These are phyloP conservation scores for Enteromius unitaeniatus DNA, from an alignment of 2,797 vertebrate genomes.

Conservation along the genomic window DNA sequence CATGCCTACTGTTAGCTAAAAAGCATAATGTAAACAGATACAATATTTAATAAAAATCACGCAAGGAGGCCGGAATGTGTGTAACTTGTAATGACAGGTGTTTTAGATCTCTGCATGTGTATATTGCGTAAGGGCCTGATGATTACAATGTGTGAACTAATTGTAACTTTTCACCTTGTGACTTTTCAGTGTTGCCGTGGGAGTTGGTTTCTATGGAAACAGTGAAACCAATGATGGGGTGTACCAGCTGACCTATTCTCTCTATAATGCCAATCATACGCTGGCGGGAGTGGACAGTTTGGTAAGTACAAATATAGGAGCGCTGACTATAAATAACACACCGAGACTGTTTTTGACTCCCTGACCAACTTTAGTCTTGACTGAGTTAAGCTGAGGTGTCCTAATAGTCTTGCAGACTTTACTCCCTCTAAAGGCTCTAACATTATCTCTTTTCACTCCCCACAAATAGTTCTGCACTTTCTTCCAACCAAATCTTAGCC, in stretches of 20 bases:
- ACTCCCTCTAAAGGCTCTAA: neutral
- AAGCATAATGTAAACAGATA: neutral
- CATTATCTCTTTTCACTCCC: neutral
- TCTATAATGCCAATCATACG: constrained; percentile 93
- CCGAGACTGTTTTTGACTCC: neutral
- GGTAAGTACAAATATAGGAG: constrained; percentile 77
- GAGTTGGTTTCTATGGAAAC: constrained; percentile 96
- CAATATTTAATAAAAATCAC: neutral
- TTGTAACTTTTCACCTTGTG: constrained; percentile 34
- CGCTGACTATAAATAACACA: neutral
- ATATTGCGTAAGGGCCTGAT: neutral
- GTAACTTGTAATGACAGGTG: neutral
- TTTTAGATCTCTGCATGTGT: neutral
- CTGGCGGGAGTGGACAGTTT: constrained; percentile 86
- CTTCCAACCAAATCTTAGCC: constrained; percentile 15
- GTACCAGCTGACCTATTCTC: constrained; percentile 92
- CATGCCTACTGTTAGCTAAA: no score
- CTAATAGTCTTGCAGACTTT: neutral
- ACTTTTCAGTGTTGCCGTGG: constrained; percentile 83
- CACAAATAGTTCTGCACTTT: constrained; percentile 7
- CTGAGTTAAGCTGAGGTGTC: neutral
- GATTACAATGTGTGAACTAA: constrained; percentile 18
- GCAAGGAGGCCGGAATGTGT: neutral
- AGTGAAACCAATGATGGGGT: constrained; percentile 94
- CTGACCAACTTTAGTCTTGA: neutral